Percentiles rank a stretch among this genome's conserved stretches.
Evolutionary conservation across 2,113 vertebrate species (phyloP).

Genomic region (Candoia aspera): DNA sequence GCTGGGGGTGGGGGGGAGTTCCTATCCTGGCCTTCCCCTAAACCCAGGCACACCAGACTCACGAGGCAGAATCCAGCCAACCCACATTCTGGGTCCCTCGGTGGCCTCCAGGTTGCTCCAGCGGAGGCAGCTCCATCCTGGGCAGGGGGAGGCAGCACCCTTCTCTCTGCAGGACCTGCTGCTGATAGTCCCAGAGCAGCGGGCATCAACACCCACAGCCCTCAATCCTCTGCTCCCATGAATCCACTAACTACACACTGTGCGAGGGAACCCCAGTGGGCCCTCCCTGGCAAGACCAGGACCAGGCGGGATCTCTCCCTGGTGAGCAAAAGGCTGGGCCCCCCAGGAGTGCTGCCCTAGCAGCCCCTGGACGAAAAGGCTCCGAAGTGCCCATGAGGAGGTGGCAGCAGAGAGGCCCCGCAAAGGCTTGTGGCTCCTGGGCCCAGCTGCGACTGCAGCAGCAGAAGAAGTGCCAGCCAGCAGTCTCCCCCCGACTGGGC

Average conservation of each 20-base stretch:
- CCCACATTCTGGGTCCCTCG: no score
- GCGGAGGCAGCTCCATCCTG: no score
- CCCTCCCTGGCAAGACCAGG: no score
- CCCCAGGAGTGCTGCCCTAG: no score
- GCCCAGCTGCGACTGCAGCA: neutral
- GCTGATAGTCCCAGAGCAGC: neutral
- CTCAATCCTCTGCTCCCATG: neutral
- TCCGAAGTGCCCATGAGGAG: neutral
- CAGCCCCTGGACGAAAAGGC: neutral
- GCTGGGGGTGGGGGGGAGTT: no score
- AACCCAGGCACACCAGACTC: no score
- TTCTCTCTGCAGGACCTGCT: neutral
- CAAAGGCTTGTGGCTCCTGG: no score
- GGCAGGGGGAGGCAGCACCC: no score
- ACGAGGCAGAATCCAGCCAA: no score
- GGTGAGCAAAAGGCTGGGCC: neutral
- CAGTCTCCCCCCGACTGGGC: neutral
- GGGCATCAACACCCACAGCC: neutral
- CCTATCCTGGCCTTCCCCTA: no score
- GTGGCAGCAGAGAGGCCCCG: neutral
- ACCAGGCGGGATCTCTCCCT: no score
- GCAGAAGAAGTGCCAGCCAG: neutral
- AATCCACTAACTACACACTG: neutral
- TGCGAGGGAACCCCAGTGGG: neutral
- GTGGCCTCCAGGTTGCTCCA: neutral